Percentiles rank a stretch among this genome's conserved stretches.
These are phyloP conservation scores for Cryptoblepharus egeriae DNA, from an alignment of 2,797 vertebrate species.

Conservation along the genomic window DNA sequence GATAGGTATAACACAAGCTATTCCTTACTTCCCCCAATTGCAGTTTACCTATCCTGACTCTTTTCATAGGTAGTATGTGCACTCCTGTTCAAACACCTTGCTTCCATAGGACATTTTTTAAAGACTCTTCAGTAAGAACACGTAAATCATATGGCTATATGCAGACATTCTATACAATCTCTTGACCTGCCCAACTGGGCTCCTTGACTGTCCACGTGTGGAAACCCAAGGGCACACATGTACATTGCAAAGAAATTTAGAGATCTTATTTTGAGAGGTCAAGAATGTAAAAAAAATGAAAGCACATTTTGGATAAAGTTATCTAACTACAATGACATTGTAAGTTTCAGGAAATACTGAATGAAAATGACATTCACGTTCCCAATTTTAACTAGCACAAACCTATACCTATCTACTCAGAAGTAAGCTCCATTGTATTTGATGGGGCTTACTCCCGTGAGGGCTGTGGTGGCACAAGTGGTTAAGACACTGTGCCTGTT, in stretches of 20 bases:
- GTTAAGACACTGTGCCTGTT: too few relatives aligned
- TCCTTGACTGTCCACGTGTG: background rate
- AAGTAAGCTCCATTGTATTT: too few relatives aligned
- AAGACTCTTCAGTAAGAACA: background rate
- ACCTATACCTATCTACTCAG: too few relatives aligned
- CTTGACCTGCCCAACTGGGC: background rate
- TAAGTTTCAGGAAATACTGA: background rate
- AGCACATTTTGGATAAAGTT: background rate
- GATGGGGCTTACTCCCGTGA: background rate
- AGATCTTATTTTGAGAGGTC: background rate
- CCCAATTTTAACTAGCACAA: too few relatives aligned
- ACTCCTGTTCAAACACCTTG: too few relatives aligned
- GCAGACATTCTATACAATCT: background rate
- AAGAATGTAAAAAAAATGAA: background rate
- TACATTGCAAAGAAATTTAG: background rate
- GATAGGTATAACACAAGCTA: background rate
- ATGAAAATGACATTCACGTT: too few relatives aligned
- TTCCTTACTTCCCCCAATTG: background rate
- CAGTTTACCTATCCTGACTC: too few relatives aligned
- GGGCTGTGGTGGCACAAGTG: too few relatives aligned
- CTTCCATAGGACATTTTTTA: too few relatives aligned
- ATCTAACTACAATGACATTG: background rate
- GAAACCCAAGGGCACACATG: too few relatives aligned
- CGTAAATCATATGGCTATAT: background rate
- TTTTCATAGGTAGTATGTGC: too few relatives aligned